phyloP scores from a whole-genome alignment of 1,140 invertebrate species.

The Neoseiulus cucumeris region DNA sequence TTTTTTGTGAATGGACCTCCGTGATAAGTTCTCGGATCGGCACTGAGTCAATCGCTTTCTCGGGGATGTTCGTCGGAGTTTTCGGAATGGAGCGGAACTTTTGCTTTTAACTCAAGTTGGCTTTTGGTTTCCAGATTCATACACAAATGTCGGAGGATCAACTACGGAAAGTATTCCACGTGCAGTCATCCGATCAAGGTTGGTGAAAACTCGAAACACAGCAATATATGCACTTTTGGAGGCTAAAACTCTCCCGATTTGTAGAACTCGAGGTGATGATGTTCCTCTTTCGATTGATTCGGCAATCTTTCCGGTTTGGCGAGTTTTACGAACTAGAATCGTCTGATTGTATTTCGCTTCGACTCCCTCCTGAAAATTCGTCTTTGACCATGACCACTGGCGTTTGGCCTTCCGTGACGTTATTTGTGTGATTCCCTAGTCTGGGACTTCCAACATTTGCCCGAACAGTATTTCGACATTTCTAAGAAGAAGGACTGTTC shows the following conservation, averaged over 20 bases:
- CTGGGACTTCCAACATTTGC: background rate
- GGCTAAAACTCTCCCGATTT: background rate
- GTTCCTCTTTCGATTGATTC: background rate
- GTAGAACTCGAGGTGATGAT: background rate
- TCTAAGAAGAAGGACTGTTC: background rate
- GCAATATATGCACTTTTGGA: background rate
- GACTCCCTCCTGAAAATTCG: background rate
- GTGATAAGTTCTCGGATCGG: no score
- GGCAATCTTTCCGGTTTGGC: no score
- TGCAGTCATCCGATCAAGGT: conserved; percentile 47
- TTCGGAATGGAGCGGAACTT: no score
- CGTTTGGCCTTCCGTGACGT: background rate
- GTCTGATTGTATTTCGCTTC: background rate
- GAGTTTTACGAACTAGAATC: background rate
- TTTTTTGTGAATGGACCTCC: no score
- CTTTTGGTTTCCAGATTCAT: conserved; percentile 34
- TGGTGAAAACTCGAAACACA: conserved; percentile 20
- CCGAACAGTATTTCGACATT: background rate
- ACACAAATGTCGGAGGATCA: conserved; percentile 60
- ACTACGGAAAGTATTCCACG: conserved; percentile 54
- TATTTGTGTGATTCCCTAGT: conserved; percentile 6
- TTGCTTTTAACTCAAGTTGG: no score
- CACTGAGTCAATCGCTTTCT: no score
- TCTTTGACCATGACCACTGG: background rate
- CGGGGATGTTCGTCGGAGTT: no score